Base-by-base conservation (phyloP, 2,888 invertebrate species). In the Pyrrhosoma nymphula region DNA sequence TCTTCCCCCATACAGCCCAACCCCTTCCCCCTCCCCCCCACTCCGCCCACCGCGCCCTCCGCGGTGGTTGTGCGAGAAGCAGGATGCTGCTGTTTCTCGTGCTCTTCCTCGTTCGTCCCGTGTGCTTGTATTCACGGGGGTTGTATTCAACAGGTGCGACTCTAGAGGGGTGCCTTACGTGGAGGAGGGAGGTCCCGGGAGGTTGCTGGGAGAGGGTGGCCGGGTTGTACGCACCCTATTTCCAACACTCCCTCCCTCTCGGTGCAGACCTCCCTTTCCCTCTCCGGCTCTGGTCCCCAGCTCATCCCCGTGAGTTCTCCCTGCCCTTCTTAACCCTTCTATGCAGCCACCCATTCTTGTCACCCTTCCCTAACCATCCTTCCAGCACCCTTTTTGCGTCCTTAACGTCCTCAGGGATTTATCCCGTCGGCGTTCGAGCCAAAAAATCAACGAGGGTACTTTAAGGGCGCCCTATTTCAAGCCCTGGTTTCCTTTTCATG, bases 71-170 rank as follows among this genome's bases (percentile, higher is more conserved):
- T n/a, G 69, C 26, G 88, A 88, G 89, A 3, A 55, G 26, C 30
- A 55, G 26, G 89, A 55, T 23, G 47, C 56, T 89, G 26, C 47
- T 55, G 55, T n/a, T 55, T 12, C 55, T 55, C n/a, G 69, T 56
- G 60, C 60, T 60, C 60, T 60, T 60, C 60, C 20, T 20, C 60
- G 18, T 60, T 2, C 20, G 18, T 60, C 60, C 16, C 60, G 35
- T 23, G 63, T 63, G 91, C 63, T 91, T 91, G 91, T 63, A 91
- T 91, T 91, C 60, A 35, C 63, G 39, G 39, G 60, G 91, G 91
- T 91, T 39, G 35, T 91, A 63, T 63, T 91, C 91, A 91, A 91
- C 91, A 91, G 91, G 91, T 91, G 91, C 91, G 63, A 91, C 60
- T 18, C 60, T 47, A 47, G 35, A 82, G 35, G 82, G 82, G 82